phyloP scores from a whole-genome alignment of 2,797 vertebrate genomes.

The Hypotaenidia philippensis region DNA sequence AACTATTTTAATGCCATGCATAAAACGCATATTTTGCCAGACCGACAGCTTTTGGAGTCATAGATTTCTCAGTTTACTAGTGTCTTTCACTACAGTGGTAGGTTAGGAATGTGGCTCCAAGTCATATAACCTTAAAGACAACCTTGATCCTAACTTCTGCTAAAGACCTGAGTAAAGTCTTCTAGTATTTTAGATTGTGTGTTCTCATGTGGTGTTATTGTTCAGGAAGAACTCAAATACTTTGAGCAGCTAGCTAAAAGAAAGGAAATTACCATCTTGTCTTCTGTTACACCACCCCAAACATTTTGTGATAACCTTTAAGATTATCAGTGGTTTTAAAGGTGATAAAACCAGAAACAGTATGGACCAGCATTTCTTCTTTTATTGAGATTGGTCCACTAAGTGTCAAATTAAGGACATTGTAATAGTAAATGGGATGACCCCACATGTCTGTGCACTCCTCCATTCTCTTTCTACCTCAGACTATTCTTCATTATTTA shows the following conservation, averaged over 20 bases:
- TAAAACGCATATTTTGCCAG: not conserved
- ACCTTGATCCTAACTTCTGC: not conserved
- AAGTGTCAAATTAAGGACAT: not conserved
- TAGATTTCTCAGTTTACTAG: not conserved
- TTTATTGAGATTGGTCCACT: not conserved
- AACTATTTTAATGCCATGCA: not conserved
- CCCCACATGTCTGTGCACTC: rapidly evolving
- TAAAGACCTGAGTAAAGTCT: not conserved
- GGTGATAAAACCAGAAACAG: not conserved
- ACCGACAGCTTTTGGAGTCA: not conserved
- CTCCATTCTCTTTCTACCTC: not conserved
- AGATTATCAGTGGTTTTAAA: not conserved
- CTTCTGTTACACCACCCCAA: not conserved
- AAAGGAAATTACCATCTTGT: not conserved
- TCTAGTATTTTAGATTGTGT: not conserved
- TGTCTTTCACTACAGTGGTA: not conserved
- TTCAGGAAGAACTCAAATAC: not conserved
- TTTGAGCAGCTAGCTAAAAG: not conserved
- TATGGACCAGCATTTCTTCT: not conserved
- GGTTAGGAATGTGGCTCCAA: not conserved
- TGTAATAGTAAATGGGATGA: not conserved
- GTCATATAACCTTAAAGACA: not conserved
- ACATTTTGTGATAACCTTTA: not conserved
- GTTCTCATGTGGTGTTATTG: not conserved
- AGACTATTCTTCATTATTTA: not conserved